Percentiles rank a stretch among this genome's conserved stretches.
Conservation (phyloP, 2,113 vertebrate species). For the Calypte anna region DNA sequence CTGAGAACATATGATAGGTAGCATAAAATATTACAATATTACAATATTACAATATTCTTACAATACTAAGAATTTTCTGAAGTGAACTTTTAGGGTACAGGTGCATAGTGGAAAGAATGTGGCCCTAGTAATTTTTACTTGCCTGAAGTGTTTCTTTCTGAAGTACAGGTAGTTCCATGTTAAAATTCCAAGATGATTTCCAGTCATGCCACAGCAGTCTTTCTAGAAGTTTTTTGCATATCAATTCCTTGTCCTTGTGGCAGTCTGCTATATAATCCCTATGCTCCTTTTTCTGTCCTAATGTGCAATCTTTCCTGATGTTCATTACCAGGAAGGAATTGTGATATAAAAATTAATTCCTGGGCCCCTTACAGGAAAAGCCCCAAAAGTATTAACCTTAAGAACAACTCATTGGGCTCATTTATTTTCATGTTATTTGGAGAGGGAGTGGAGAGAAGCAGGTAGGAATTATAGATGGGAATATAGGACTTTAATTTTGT, state of each 20-base stretch:
- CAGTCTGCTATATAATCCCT: background rate
- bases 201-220: background rate
- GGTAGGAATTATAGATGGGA: background rate
- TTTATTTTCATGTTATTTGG: background rate
- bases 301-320: slow-evolving; percentile 2
- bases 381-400: background rate
- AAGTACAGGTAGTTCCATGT: background rate
- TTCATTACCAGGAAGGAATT: slow-evolving; percentile 4
- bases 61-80: background rate
- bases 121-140: background rate
- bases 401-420: background rate
- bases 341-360: slow-evolving; percentile 20
- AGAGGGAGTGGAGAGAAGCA: background rate
- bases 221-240: background rate
- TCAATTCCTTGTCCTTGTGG: slow-evolving; percentile 4
- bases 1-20: background rate
- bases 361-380: background rate
- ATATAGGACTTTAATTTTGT: background rate
- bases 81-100: background rate
- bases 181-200: background rate
- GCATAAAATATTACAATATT: background rate
- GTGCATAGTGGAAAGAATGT: background rate
- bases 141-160: background rate
- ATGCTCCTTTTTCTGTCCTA: background rate
- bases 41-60: background rate